A percentile compares a stretch with the other conserved stretches of the same genome.
Conservation (phyloP, 1,140 invertebrate genomes). For the Aphis craccivora region DNA sequence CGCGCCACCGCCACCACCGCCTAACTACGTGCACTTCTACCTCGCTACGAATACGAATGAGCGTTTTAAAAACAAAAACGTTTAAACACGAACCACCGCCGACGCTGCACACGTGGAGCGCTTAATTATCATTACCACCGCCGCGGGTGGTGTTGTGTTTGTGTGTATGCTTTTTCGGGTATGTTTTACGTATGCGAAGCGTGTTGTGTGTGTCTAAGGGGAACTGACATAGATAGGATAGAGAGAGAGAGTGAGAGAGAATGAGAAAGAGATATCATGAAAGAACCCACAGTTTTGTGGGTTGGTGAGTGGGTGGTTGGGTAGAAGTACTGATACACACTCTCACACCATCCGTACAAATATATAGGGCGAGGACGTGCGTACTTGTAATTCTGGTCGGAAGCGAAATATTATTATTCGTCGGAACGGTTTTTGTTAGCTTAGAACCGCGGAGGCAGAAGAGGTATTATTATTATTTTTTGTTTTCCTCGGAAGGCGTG, state of each 20-base stretch:
- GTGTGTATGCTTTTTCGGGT: background rate
- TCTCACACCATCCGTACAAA: background rate
- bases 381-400: conserved; percentile 44
- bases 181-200: conserved; percentile 47
- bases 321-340: background rate
- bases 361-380: conserved; percentile 7
- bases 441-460: background rate
- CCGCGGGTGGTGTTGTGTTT: background rate
- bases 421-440: conserved; percentile 42
- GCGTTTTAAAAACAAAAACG: conserved; percentile 54
- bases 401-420: conserved; percentile 57
- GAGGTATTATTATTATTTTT: conserved; percentile 30
- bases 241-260: background rate
- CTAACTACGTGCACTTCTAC: background rate
- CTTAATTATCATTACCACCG: conserved; percentile 38
- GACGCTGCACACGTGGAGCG: background rate
- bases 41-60: conserved; percentile 47
- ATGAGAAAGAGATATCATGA: background rate
- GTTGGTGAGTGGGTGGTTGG: background rate
- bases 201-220: conserved; percentile 40
- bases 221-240: background rate
- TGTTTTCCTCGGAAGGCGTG: background rate
- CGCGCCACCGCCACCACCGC: background rate
- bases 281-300: background rate
- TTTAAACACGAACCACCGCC: conserved; percentile 31